Conservation (phyloP, 2,113 vertebrate genomes). For the Eclectus roratus region DNA sequence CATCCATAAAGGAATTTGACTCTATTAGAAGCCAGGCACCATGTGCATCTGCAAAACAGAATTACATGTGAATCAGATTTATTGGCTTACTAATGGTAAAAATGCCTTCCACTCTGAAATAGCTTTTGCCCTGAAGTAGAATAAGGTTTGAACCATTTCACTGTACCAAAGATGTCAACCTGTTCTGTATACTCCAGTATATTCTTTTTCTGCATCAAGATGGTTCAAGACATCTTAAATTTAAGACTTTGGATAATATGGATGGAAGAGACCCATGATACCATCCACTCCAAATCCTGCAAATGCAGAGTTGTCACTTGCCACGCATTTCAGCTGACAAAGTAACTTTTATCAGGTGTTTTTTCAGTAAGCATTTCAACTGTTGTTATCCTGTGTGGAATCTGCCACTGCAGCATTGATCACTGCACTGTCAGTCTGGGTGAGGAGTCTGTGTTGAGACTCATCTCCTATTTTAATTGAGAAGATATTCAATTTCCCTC, state of each 20-base stretch:
- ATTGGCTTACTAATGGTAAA: not conserved
- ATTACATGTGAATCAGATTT: not conserved
- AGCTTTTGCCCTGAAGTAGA: not conserved
- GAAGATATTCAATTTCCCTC: constrained; percentile 49
- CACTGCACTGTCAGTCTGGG: constrained; percentile 34
- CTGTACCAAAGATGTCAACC: not conserved
- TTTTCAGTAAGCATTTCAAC: constrained; percentile 45
- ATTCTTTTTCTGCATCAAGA: not conserved
- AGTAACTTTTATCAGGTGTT: constrained; percentile 34
- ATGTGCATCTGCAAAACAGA: not conserved
- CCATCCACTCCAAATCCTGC: not conserved
- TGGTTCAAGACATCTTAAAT: not conserved
- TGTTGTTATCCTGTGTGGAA: constrained; percentile 42
- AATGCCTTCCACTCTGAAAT: not conserved
- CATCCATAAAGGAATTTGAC: not conserved
- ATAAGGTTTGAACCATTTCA: not conserved
- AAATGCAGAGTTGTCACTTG: not conserved
- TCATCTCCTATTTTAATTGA: constrained; percentile 69
- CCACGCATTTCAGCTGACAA: not conserved
- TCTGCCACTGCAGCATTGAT: constrained; percentile 3
- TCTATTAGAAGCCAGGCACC: not conserved
- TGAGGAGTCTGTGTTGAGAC: constrained; percentile 14
- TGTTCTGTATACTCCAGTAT: not conserved
- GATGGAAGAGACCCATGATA: not conserved
- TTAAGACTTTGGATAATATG: not conserved